Conservation (phyloP, 1,140 invertebrate genomes). For the Drosophila sechellia region DNA sequence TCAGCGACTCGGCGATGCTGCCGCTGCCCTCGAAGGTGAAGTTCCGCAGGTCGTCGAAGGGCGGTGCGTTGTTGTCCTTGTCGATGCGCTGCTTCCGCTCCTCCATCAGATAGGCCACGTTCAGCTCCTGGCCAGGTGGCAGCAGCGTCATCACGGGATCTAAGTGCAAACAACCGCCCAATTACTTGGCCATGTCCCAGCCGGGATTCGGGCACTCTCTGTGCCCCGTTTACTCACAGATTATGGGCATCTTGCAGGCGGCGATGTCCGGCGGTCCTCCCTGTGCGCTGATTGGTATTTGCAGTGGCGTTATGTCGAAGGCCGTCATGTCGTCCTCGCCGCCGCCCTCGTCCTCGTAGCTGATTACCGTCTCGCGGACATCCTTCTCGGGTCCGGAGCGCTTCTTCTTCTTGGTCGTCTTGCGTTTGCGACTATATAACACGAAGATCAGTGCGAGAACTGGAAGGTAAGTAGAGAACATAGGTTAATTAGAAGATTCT, state of each 20-base stretch:
- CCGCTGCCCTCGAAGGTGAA: slow-evolving; percentile 99
- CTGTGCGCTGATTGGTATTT: slow-evolving; percentile 93
- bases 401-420: slow-evolving; percentile 94
- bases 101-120: slow-evolving; percentile 98
- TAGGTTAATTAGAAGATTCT: background rate
- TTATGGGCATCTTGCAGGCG: slow-evolving; percentile 89
- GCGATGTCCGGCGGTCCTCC: slow-evolving; percentile 91
- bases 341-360: slow-evolving; percentile 98
- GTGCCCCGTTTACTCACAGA: slow-evolving; percentile 88
- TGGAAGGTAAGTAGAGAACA: slow-evolving; percentile 79
- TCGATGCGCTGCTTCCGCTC: slow-evolving; percentile 97
- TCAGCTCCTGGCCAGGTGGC: slow-evolving; percentile 90
- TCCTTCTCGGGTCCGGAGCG: slow-evolving; percentile 99
- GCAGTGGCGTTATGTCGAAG: slow-evolving; percentile 97
- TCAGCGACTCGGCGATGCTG: slow-evolving; percentile 98
- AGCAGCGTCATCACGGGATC: slow-evolving; percentile 86
- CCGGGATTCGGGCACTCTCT: background rate
- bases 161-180: slow-evolving; percentile 59
- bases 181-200: slow-evolving; percentile 27
- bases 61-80: slow-evolving; percentile 97
- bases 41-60: slow-evolving; percentile 98
- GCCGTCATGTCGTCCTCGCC: slow-evolving; percentile 99
- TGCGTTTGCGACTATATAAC: slow-evolving; percentile 95
- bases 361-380: slow-evolving; percentile 98
- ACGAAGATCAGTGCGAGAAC: slow-evolving; percentile 97